These are phyloP conservation scores for Acanthosepion esculentum DNA, from an alignment of 2,888 invertebrate genomes.

Conservation along the genomic window DNA sequence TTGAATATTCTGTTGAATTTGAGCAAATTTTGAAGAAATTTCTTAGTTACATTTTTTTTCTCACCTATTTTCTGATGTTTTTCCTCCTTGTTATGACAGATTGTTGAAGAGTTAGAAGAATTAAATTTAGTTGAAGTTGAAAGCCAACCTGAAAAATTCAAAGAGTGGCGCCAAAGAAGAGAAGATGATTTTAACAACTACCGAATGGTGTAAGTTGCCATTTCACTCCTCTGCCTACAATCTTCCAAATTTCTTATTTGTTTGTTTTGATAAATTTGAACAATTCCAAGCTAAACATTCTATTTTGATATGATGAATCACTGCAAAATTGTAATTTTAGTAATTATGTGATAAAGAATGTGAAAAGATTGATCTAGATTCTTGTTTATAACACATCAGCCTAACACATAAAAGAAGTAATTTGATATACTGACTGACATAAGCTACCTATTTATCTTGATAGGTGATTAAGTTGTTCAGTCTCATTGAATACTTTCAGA, in stretches of 20 bases:
- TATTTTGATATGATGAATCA: too few species aligned
- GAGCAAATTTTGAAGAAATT: too few species aligned
- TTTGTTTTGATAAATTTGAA: not conserved
- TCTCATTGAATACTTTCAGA: too few species aligned
- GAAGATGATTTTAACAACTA: conserved; percentile 47
- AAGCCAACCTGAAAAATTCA: conserved; percentile 40
- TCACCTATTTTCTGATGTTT: not conserved
- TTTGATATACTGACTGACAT: too few species aligned
- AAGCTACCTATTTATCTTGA: too few species aligned
- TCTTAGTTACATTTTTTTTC: not conserved
- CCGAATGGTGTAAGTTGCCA: conserved; percentile 46
- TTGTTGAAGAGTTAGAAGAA: conserved; percentile 47
- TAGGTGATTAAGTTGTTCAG: too few species aligned
- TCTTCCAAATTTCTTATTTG: not conserved
- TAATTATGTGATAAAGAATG: too few species aligned
- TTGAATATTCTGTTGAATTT: too few species aligned
- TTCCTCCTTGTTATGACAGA: not conserved
- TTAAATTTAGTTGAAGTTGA: not conserved
- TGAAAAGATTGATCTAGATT: too few species aligned
- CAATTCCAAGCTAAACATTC: not conserved
- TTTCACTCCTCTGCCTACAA: not conserved
- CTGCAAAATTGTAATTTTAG: too few species aligned
- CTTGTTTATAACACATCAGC: too few species aligned
- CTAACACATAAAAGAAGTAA: too few species aligned
- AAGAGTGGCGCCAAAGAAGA: not conserved